Conservation (phyloP, 2,113 vertebrate species). For the Aegotheles bennettii region DNA sequence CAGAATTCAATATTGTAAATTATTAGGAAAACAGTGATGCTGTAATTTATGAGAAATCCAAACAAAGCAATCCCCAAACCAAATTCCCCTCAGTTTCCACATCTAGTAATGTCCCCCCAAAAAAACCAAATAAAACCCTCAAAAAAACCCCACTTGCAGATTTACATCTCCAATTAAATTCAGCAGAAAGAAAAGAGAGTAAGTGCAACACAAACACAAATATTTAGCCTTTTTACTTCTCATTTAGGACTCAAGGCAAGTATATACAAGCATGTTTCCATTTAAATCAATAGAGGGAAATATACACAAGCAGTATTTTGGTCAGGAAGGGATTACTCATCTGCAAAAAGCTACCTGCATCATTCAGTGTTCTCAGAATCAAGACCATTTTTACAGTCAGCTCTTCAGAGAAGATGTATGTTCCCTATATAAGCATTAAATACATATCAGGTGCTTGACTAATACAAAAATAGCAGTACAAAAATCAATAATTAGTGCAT, state of each 20-base stretch:
- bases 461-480: neutral
- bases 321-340: neutral
- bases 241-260: neutral
- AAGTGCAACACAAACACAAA: neutral
- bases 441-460: neutral
- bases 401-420: fast-evolving
- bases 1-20: neutral
- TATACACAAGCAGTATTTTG: neutral
- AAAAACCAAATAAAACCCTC: neutral
- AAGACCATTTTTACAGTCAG: neutral
- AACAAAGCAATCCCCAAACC: neutral
- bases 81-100: neutral
- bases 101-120: neutral
- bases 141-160: neutral
- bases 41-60: neutral
- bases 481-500: neutral
- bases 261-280: neutral
- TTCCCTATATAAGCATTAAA: neutral
- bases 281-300: neutral
- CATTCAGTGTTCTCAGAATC: neutral
- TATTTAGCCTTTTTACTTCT: neutral
- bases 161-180: neutral
- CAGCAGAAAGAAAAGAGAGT: neutral
- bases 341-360: neutral
- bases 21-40: neutral